Evolutionary conservation across 1,140 invertebrate species (phyloP), one percentile per base, ranked within the genome.

Genomic region (Amphibalanus amphitrite): DNA sequence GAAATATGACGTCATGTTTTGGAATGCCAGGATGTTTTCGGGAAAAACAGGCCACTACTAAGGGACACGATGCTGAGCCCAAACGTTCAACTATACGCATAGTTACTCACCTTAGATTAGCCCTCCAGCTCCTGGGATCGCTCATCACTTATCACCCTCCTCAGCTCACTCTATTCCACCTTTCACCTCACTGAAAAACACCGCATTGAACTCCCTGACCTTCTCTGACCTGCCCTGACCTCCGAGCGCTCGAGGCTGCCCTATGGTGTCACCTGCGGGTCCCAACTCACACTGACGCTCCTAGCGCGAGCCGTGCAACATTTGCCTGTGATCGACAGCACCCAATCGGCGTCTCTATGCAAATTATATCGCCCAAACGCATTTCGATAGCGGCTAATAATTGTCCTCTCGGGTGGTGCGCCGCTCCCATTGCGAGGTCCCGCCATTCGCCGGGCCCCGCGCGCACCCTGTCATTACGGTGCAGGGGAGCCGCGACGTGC

Each of bases 301-400:
- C 47, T 8, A 8, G 10, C 1, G 1, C 47, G 10, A 17, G 13
- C 47, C 47, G 47, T 59, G 47, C 47, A 59, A 20, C 47, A 59
- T 59, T 59, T 15, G 17, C 10, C 47, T 1, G 47, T 59, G 47
- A 59, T 59, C 47, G 47, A 23, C 47, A 59, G 47, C 47, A 20
- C 20, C 47, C 47, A 59, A 59, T 59, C 47, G 47, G 10, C 47
- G 47, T 59, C 20, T 59, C 47, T 23, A 59, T 59, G 47, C 47
- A 59, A 59, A 59, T 59, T 59, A 59, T 59, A 59, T 59, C 47
- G 47, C 47, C 47, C 47, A 59, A 59, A 59, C 47, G 47, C 47
- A 59, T 59, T 59, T 59, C 47, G 47, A 59, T 59, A 59, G 47
- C 47, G 47, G 47, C 47, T 59, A 59, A 59, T 59, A 59, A 59